Percentiles rank a stretch among this genome's conserved stretches.
Conservation (phyloP, 2,113 vertebrate genomes). For the Notothenia coriiceps region DNA sequence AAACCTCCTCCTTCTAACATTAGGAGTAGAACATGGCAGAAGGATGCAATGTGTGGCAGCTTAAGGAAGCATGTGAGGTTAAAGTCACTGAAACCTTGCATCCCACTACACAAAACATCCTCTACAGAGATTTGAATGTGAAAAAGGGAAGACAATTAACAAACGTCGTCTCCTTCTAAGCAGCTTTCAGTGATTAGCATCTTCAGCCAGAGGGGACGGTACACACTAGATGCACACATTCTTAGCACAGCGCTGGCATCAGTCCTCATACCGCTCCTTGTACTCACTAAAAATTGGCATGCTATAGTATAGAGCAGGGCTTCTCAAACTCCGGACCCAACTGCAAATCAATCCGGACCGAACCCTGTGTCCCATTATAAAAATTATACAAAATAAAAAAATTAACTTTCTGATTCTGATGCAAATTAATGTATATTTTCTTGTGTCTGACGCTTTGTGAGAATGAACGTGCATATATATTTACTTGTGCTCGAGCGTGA, state of each 20-base stretch:
- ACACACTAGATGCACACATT: not conserved
- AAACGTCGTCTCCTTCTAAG: not conserved
- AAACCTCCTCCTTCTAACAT: not conserved
- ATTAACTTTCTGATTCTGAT: no score
- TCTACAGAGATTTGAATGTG: not conserved
- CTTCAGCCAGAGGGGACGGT: not conserved
- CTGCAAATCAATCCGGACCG: no score
- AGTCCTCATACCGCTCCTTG: not conserved
- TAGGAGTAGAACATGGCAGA: not conserved
- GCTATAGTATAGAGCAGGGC: not conserved
- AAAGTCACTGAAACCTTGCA: not conserved
- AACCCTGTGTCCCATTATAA: no score
- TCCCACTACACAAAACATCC: not conserved
- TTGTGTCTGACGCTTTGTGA: no score
- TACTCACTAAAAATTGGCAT: not conserved
- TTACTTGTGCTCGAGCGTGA: no score
- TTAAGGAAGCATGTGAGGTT: not conserved
- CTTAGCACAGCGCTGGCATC: not conserved
- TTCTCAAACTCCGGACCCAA: no score
- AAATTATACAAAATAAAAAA: no score
- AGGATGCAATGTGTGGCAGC: not conserved
- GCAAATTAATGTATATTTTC: no score
- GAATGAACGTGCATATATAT: no score
- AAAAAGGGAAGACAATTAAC: not conserved
- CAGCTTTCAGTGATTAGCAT: conserved; percentile 9